A percentile compares a stretch with the other conserved stretches of the same genome.
These are phyloP conservation scores for Oncorhynchus kisutch DNA, from an alignment of 2,113 vertebrate species.

Conservation along the genomic window DNA sequence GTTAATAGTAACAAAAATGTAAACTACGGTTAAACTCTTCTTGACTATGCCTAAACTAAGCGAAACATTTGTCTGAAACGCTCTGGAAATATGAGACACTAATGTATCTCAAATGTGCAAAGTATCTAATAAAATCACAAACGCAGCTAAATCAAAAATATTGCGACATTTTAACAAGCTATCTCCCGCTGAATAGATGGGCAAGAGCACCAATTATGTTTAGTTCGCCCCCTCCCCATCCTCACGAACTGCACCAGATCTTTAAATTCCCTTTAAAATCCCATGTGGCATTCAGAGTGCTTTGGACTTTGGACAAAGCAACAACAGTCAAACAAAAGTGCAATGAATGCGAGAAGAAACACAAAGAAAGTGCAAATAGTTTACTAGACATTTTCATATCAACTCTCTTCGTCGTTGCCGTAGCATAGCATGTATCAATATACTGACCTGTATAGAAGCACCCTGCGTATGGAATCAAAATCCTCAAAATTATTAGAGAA, in stretches of 20 bases:
- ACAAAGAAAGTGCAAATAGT: neutral
- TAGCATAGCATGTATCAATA: neutral
- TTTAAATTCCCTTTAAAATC: slow-evolving; percentile 41
- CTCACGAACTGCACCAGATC: slow-evolving; percentile 18
- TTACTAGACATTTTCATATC: neutral
- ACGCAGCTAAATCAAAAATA: no score
- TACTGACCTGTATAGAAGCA: slow-evolving; percentile 91
- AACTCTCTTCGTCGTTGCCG: no score
- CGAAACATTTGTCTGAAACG: no score
- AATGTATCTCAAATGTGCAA: no score
- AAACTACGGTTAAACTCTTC: no score
- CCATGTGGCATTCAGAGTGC: slow-evolving; percentile 28
- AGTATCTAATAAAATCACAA: no score
- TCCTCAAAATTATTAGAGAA: slow-evolving; percentile 84
- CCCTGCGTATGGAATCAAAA: slow-evolving; percentile 89
- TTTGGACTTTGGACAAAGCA: neutral
- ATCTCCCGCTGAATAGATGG: neutral
- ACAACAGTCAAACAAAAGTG: neutral
- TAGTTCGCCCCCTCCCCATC: neutral
- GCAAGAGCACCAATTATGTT: neutral
- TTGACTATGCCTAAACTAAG: no score
- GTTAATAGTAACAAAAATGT: no score
- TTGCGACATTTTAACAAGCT: no score
- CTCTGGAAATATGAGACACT: no score
- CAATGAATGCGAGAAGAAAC: neutral